Percentiles rank a stretch among this genome's conserved stretches.
phyloP scores from a whole-genome alignment of 2,113 vertebrate species.

The Rana temporaria region DNA sequence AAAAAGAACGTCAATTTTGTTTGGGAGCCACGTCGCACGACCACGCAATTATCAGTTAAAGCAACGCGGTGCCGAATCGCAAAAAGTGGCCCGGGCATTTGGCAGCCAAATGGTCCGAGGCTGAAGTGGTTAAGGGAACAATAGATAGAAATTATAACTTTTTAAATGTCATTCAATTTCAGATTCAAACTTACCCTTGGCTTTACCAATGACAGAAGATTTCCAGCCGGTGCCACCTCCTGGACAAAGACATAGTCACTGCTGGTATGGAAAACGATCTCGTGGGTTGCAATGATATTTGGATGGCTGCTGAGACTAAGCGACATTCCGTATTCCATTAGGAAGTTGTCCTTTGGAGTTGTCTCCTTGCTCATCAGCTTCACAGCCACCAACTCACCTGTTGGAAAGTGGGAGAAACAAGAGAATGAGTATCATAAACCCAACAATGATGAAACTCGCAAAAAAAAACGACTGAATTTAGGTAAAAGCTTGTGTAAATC shows the following conservation, averaged over 20 bases:
- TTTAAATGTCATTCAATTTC: too few species aligned
- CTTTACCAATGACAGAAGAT: background rate
- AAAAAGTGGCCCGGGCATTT: too few species aligned
- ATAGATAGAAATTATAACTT: too few species aligned
- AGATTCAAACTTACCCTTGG: background rate
- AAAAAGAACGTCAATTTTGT: too few species aligned
- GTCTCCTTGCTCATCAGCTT: constrained; percentile 88
- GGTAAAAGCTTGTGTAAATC: background rate
- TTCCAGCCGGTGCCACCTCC: constrained; percentile 6
- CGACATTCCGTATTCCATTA: constrained; percentile 86
- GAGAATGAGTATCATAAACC: background rate
- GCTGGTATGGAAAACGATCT: background rate
- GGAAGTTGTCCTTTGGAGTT: constrained; percentile 86
- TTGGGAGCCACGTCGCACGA: too few species aligned
- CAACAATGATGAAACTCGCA: too few species aligned
- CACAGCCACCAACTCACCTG: constrained; percentile 89
- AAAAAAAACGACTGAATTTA: background rate
- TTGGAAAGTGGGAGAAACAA: background rate
- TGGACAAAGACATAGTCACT: background rate
- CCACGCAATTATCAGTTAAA: too few species aligned
- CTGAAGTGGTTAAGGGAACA: too few species aligned
- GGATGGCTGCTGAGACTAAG: background rate
- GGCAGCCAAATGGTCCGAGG: too few species aligned
- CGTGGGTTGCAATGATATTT: background rate
- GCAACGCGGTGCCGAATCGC: too few species aligned